Percentiles rank a stretch among this genome's conserved stretches.
Evolutionary conservation across 1,140 invertebrate genomes (phyloP).

Genomic region (Dryas iulia): DNA sequence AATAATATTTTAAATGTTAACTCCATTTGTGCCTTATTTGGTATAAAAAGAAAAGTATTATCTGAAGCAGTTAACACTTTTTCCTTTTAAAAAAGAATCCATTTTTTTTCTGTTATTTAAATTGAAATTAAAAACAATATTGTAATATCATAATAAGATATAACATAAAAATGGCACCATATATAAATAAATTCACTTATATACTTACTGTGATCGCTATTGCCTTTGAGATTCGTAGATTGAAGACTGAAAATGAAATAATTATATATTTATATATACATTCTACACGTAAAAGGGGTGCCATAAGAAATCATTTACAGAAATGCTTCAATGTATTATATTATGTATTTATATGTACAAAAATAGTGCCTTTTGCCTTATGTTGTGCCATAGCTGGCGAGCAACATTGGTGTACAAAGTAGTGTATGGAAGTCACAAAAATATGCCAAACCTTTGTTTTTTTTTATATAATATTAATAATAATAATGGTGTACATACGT

Average conservation of each 20-base stretch:
- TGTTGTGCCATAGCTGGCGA: constrained; percentile 26
- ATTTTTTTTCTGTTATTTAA: too few relatives aligned
- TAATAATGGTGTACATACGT: constrained; percentile 52
- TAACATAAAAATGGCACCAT: constrained; percentile 21
- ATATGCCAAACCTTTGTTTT: constrained; percentile 64
- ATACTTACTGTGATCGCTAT: constrained; percentile 68
- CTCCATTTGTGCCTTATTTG: too few relatives aligned
- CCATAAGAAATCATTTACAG: constrained; percentile 30
- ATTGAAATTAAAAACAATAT: not conserved
- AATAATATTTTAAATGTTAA: not conserved
- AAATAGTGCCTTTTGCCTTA: constrained; percentile 64
- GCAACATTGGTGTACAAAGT: constrained; percentile 44
- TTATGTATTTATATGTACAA: constrained; percentile 49
- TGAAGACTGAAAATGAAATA: constrained; percentile 69
- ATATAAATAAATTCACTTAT: constrained; percentile 21
- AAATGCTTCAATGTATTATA: constrained; percentile 27
- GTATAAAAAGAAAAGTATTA: too few relatives aligned
- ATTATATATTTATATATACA: constrained; percentile 42
- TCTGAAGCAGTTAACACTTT: too few relatives aligned
- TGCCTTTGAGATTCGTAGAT: constrained; percentile 75
- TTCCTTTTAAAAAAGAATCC: too few relatives aligned
- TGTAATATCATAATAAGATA: constrained; percentile 20
- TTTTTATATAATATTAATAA: constrained; percentile 18
- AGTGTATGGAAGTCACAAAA: constrained; percentile 73
- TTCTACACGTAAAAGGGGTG: constrained; percentile 53